Evolutionary conservation across 2,888 invertebrate species (phyloP), one percentile per base, ranked within the genome.

Genomic region (Pristionchus exspectatus): DNA sequence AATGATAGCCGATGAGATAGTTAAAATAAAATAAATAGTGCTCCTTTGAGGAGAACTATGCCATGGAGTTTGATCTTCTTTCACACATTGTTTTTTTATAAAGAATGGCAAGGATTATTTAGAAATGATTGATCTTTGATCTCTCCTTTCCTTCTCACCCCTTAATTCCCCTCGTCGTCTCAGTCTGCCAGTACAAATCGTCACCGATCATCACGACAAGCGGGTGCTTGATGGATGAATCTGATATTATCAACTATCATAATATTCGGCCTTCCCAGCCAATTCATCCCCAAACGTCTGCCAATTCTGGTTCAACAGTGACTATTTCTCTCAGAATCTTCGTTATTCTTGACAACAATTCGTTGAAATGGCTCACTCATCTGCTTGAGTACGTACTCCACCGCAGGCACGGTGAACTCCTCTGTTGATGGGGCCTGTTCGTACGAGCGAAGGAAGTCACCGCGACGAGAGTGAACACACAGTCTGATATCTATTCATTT

Each of bases 101-200:
- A 16, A 9, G 2, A 16, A 54, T 54, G 54, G 14, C 18, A 0
- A 56, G 9, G 56, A 18, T 14, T 56, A 56, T 16, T 16, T 33
- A 30, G 10, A 16, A 33, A 18, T 16, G 18, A 2, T 21, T 74
- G 74, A 74, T 74, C 74, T 74, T 74, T 38, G 74, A 33, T 74
- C 33, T 74, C n/a, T 9, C 63, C n/a, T 7, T 54, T 63, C 24
- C n/a, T 7, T 54, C 27, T 54, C 16, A 81, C 81, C 50, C 38
- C 27, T 81, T 81, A 0, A 81, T 50, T n/a, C 12, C 7, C 5
- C 14, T 81, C 21, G 81, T 16, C 24, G 81, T 81, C 33, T 54
- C 81, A n/a, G n/a, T 81, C 81, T 81, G 81, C 81, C 81, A 81
- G 50, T 54, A 44, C 27, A 44, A 16, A 81, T 81, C 81, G 21